Conservation (phyloP, 1,140 invertebrate genomes). For the Anastrepha ludens region DNA sequence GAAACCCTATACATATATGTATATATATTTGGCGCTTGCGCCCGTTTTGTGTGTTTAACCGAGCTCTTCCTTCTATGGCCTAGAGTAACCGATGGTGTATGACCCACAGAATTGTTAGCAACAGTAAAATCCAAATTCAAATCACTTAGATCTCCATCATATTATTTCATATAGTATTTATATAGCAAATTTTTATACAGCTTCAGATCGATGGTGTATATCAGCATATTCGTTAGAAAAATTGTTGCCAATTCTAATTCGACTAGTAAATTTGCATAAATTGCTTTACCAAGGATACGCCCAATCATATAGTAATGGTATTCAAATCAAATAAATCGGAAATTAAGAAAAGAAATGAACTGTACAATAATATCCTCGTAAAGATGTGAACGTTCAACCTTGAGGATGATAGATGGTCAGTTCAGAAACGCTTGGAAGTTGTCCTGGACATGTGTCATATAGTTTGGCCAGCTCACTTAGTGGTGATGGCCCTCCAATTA, state of each 20-base stretch:
- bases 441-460: slow-evolving; percentile 80
- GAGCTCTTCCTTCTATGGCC: too few species aligned
- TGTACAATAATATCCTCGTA: slow-evolving; percentile 98
- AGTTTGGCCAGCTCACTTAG: slow-evolving; percentile 77
- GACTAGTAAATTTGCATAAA: slow-evolving; percentile 96
- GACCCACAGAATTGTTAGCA: slow-evolving; percentile 91
- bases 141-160: slow-evolving; percentile 85
- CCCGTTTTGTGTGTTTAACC: too few species aligned
- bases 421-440: slow-evolving; percentile 83
- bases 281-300: slow-evolving; percentile 94
- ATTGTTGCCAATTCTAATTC: slow-evolving; percentile 96
- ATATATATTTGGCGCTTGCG: too few species aligned
- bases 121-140: slow-evolving; percentile 95
- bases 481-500: slow-evolving; percentile 64
- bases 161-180: slow-evolving; percentile 90
- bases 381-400: slow-evolving; percentile 91
- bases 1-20: too few species aligned
- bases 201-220: slow-evolving; percentile 95
- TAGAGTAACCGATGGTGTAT: slow-evolving; percentile 88
- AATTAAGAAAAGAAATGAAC: slow-evolving; percentile 91
- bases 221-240: slow-evolving; percentile 91
- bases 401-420: slow-evolving; percentile 85
- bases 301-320: slow-evolving; percentile 98
- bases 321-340: slow-evolving; percentile 88
- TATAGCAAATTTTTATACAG: slow-evolving; percentile 93